Evolutionary conservation across 2,797 vertebrate genomes (phyloP), one percentile per base, ranked within the genome.

Genomic region (Ctenopoma kingsleyae): DNA sequence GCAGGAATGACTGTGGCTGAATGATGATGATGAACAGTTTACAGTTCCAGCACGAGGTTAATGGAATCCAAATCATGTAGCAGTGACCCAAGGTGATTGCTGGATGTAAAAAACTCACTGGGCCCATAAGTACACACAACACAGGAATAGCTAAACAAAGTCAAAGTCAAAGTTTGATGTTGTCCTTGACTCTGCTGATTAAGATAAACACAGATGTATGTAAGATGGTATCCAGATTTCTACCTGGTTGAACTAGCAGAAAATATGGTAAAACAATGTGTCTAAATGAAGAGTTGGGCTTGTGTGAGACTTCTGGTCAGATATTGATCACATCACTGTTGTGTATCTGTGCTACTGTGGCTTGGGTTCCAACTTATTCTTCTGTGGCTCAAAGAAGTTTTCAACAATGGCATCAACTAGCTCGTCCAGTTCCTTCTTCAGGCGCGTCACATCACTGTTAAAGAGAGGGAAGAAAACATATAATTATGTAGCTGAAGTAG

Each of bases 351-450:
- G 57, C 80, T 88, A 93, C 82, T 91, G 85, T 1, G 88, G 84
- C 27, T 91, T 97, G 22, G 95, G 90, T 67, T 94, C 95, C 84
- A 99, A 86, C 46, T 96, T 94, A 72, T 99, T 98, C 86, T 97
- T 98, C 74, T 95, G 86, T 56, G 98, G 98, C 85, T 99, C 95
- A 65, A 99, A 98, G 94, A 99, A 99, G 84, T 97, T 81, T 70
- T 98, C 94, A 89, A 98, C 88, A 53, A 99, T 94, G 87, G 96
- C 96, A 0, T 83, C 87, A 27, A 97, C 96, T 78, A 99, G 59
- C 44, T 96, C 93, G 61, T 96, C 93, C 68, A 99, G 87, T 76
- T 99, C 97, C 62, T 92, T 95, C 87, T 96, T 96, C 89, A 99
- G 90, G 65, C 93, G 94, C 0, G 90, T 88, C 68, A 95, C 59